Base-by-base conservation (phyloP, 2,113 vertebrate species). In the western clawed frog (Xenopus tropicalis) region DNA sequence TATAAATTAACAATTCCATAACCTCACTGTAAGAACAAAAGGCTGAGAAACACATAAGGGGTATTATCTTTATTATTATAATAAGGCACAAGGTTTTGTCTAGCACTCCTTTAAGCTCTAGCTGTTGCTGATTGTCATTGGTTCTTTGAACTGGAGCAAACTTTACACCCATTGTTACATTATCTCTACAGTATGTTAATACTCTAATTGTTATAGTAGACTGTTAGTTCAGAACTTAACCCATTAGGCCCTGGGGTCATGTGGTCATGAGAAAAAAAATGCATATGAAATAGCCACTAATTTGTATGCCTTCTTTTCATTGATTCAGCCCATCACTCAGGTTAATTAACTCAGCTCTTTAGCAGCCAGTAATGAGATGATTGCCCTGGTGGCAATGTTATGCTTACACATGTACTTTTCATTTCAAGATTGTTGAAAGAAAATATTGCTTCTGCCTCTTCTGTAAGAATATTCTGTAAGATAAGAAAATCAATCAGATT, bases 261-360 rank as follows among this genome's bases (percentile, higher is more conserved):
- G 25, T 29, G 25, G 25, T 37, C 29, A 37, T 37, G 29, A 3
- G 29, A 2, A 37, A 37, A 16, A 54, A 54, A n/a, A 54, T 54
- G 52, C 19, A 9, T n/a, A 9, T 1, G 5, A n/a, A n/a, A n/a
- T n/a, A 48, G 14, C 52, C 16, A 54, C 19, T 54, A 20, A 7
- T 16, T 4, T 54, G 16, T 24, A 24, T 71, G n/a, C 43, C 11
- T 43, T 22, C 43, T 44, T 1, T n/a, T 48, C 5, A 71, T 71
- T 51, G 69, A 71, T 71, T 46, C 3, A 10, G 11, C 56, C 58
- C 22, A 19, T 71, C 22, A 62, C 43, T 71, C 23, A 51, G 21
- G 58, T 61, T 71, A 71, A 71, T 71, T 44, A 24, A 44, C 43
- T 61, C 56, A 6, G 13, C 68, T 44, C 14, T 56, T 37, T 44